Evolutionary conservation across 1,140 invertebrate genomes (phyloP).

Genomic region (Zaprionus camerounensis): DNA sequence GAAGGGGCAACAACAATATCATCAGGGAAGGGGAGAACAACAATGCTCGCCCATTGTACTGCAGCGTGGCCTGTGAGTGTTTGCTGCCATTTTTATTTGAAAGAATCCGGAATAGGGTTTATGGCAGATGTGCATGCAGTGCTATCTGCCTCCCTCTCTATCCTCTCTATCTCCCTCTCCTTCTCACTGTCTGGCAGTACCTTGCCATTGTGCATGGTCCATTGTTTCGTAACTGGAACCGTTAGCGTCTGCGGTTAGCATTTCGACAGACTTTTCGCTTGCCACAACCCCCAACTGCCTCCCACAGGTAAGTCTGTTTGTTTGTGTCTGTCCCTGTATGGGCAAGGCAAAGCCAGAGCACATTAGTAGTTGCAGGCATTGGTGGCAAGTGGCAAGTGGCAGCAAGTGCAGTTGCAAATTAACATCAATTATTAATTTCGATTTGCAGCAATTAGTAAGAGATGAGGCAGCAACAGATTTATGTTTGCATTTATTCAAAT

Average conservation of each 20-base stretch:
- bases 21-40: slow-evolving; percentile 15
- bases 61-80: slow-evolving; percentile 49
- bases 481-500: slow-evolving; percentile 50
- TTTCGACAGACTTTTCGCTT: slow-evolving; percentile 24
- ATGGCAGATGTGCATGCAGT: slow-evolving; percentile 70
- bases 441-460: slow-evolving; percentile 68
- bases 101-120: slow-evolving; percentile 50
- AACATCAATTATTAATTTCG: slow-evolving; percentile 81
- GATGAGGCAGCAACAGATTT: slow-evolving; percentile 25
- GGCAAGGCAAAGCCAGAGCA: slow-evolving; percentile 47
- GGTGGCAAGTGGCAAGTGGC: slow-evolving; percentile 30
- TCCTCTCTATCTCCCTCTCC: not conserved
- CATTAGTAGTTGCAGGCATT: slow-evolving; percentile 54
- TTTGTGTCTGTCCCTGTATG: slow-evolving; percentile 6
- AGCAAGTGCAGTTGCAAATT: slow-evolving; percentile 61
- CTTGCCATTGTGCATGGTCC: slow-evolving; percentile 39
- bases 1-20: slow-evolving; percentile 22
- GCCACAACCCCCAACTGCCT: not conserved
- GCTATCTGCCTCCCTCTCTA: not conserved
- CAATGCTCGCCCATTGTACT: slow-evolving; percentile 47
- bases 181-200: slow-evolving; percentile 24
- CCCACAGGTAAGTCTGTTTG: slow-evolving; percentile 27
- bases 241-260: slow-evolving; percentile 47
- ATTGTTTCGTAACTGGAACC: slow-evolving; percentile 38
- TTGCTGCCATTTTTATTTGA: slow-evolving; percentile 78